A percentile compares a stretch with the other conserved stretches of the same genome.
phyloP scores from a whole-genome alignment of 2,888 invertebrate genomes.

The Girardia tigrina region DNA sequence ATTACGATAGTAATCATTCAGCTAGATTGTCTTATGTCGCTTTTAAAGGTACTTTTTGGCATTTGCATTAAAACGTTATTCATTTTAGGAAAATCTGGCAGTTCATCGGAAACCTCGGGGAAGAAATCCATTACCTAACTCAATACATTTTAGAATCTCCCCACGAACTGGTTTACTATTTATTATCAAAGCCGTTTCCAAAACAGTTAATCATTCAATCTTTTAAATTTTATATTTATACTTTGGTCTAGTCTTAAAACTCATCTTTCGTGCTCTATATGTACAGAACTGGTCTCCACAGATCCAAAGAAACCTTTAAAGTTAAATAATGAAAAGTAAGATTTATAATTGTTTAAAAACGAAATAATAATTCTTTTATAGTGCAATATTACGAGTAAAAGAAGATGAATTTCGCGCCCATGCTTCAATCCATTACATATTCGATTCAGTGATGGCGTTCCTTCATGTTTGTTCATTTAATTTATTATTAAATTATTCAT shows the following conservation, averaged over 20 bases:
- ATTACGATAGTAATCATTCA: too few species aligned
- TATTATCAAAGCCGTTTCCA: conserved; percentile 25
- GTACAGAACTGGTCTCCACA: conserved; percentile 27
- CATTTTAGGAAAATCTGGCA: conserved; percentile 26
- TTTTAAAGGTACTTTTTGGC: too few species aligned
- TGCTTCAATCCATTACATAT: conserved; percentile 38
- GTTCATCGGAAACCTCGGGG: conserved; percentile 21
- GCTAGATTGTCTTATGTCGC: too few species aligned
- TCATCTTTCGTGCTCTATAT: conserved; percentile 8
- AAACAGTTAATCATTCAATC: conserved; percentile 16
- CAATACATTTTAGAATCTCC: neutral
- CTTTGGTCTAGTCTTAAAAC: neutral
- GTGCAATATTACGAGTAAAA: conserved; percentile 38
- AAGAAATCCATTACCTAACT: conserved; percentile 25
- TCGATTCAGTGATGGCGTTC: conserved; percentile 39
- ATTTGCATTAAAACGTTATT: neutral
- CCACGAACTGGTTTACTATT: neutral
- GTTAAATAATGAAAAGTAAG: conserved; percentile 32
- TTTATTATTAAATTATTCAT: too few species aligned
- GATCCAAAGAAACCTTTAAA: conserved; percentile 29
- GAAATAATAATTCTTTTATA: conserved; percentile 24
- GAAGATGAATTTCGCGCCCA: conserved; percentile 37
- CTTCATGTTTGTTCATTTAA: conserved; percentile 34
- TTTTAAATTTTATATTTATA: neutral
- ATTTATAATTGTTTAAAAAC: neutral